A percentile compares a stretch with the other conserved stretches of the same genome.
These are phyloP conservation scores for Phataginus tetradactyla DNA, from an alignment of 2,797 vertebrate genomes.

Conservation along the genomic window DNA sequence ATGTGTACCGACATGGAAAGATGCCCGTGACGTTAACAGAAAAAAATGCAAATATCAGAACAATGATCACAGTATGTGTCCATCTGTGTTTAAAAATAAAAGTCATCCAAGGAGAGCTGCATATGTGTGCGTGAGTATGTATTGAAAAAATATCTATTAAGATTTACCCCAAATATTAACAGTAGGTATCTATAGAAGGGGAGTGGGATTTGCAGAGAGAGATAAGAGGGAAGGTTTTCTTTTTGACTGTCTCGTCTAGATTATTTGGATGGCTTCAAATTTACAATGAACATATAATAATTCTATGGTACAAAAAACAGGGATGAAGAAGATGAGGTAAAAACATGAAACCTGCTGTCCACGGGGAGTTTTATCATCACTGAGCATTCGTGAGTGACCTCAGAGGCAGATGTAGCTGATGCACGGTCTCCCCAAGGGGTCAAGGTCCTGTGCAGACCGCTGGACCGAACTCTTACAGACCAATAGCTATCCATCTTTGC, in stretches of 20 bases:
- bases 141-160: background rate
- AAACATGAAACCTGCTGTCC: background rate
- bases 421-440: background rate
- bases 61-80: background rate
- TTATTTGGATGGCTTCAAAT: background rate
- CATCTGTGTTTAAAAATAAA: background rate
- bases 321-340: background rate
- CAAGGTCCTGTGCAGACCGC: background rate
- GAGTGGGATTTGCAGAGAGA: background rate
- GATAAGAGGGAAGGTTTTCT: background rate
- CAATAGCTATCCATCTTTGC: conserved; percentile 69
- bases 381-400: background rate
- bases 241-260: background rate
- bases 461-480: background rate
- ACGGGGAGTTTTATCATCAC: background rate
- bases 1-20: background rate
- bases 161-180: background rate
- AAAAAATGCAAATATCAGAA: background rate
- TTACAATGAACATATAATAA: background rate
- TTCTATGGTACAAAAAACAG: background rate
- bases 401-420: background rate
- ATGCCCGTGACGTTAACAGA: background rate
- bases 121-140: background rate
- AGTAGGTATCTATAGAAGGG: background rate
- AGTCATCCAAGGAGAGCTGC: background rate